Base-by-base conservation (phyloP, 2,888 invertebrate genomes). In the Enchytraeus crypticus region DNA sequence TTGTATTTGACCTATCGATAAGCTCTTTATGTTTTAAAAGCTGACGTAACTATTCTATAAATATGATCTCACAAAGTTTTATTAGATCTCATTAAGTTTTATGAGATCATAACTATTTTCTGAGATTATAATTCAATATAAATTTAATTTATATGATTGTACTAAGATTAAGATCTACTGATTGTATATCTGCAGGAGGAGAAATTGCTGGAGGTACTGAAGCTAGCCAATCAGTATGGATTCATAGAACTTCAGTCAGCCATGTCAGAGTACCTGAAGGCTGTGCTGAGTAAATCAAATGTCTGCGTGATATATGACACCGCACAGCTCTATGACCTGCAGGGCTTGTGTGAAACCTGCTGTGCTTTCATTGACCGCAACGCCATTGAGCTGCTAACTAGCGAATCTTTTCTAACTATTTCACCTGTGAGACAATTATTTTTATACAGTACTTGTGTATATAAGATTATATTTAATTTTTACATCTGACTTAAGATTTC, bases 231-330 rank as follows among this genome's bases (percentile, higher is more conserved):
- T 82, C 89, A 93, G 77, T 98, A 93, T 82, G 93, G 93, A 62
- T 95, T 98, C 81, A 85, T 84, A 62, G 90, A 92, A 78, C 80
- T 98, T 69, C 95, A 97, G 83, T 82, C 85, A 0, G 87, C 93
- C 32, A 89, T 98, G 69, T 93, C 93, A 0, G 91, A 95, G 73
- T 93, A 93, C 80, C 82, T 98, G 70, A 86, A 89, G 67, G 89
- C 91, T 75, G 87, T 90, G 73, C 83, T 98, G 61, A 88, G 88
- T 57, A 83, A 90, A 57, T 84, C 86, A 72, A 98, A 96, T 80
- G 91, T 95, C 0, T 96, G 95, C 80, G 85, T 89, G n/a, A 90
- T 98, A 70, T 86, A 92, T 70, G 95, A 96, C 77, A 89, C 92
- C 0, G 92, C 96, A 18, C 85, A 88, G 79, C 80, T 87, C 54